Conservation (phyloP, 2,888 invertebrate genomes). For the Eulithis testata region DNA sequence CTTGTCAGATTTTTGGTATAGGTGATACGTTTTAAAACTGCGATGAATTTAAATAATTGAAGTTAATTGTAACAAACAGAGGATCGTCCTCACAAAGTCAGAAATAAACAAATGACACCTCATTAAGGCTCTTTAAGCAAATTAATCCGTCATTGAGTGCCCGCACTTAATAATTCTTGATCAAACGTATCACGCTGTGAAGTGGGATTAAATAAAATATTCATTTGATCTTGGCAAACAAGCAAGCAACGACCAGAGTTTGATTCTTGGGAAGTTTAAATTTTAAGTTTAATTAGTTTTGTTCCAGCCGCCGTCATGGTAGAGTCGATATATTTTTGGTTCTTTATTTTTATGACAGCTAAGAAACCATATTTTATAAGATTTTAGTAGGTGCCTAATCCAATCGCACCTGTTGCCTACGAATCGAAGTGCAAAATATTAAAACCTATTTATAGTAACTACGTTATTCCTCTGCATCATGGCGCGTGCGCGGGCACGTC, state of each 20-base stretch:
- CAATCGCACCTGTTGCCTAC: too few species aligned
- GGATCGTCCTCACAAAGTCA: constrained; percentile 29
- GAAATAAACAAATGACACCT: constrained; percentile 33
- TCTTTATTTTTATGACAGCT: too few species aligned
- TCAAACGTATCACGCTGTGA: constrained; percentile 7
- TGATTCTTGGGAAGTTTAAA: too few species aligned
- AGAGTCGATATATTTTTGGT: too few species aligned
- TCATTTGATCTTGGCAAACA: background rate
- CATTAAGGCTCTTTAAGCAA: constrained; percentile 31
- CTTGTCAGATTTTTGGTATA: background rate
- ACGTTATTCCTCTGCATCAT: background rate
- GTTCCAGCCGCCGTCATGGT: too few species aligned
- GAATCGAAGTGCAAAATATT: too few species aligned
- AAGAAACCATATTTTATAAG: too few species aligned
- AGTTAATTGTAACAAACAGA: constrained; percentile 22
- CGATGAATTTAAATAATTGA: constrained; percentile 22
- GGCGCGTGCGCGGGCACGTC: constrained; percentile 54
- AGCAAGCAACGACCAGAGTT: too few species aligned
- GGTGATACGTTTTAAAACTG: background rate
- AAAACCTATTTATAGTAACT: too few species aligned
- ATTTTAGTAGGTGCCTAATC: too few species aligned
- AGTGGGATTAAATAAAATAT: background rate
- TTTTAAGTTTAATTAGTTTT: too few species aligned
- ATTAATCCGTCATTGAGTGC: constrained; percentile 38
- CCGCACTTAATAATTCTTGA: constrained; percentile 25